Base-by-base conservation (phyloP, 2,113 vertebrate species). In the Proterorhinus semilunaris region DNA sequence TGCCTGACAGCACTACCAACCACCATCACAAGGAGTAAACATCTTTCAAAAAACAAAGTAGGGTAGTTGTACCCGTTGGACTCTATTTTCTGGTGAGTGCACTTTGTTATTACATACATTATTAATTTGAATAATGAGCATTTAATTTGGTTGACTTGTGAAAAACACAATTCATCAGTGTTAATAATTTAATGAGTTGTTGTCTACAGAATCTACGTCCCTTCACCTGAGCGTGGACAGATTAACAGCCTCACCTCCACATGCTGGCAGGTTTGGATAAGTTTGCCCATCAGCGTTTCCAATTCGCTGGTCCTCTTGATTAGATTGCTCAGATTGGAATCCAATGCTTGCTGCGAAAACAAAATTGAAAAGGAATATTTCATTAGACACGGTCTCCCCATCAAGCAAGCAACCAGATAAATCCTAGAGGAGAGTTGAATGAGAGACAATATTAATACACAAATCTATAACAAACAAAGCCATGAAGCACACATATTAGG, bases 271-370 rank as follows among this genome's bases (percentile, higher is more conserved):
- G 96, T 98, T 90, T 99, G 98, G 89, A 99, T 98, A 79, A 99
- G 93, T 90, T 98, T 98, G 15, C 95, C 95, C 95, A 99, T 93
- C 83, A 99, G 94, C 66, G 94, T 96, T 93, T 99, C 98, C 92
- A 99, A 92, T 88, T 99, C 98, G 21, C 95, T 96, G 87, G 98
- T 99, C 90, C 98, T 98, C 94, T 98, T 99, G 89, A 98, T 98
- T 88, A 99, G 94, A 88, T 88, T 96, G 89, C 94, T 94, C 82
- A 99, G 96, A 90, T 98, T 99, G 65, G 93, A 94, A 78, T 99
- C 98, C 91, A 99, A 89, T 76, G 95, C 95, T 94, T 99, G 96
- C 98, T 99, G 93, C 87, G 13, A 82, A 81, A 88, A 81, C 69
- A 72, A 63, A 80, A 73, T 65, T 79, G 69, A 82, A 77, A 83